These are phyloP conservation scores for Prunella strophiata DNA, from an alignment of 2,797 vertebrate species.

Conservation along the genomic window DNA sequence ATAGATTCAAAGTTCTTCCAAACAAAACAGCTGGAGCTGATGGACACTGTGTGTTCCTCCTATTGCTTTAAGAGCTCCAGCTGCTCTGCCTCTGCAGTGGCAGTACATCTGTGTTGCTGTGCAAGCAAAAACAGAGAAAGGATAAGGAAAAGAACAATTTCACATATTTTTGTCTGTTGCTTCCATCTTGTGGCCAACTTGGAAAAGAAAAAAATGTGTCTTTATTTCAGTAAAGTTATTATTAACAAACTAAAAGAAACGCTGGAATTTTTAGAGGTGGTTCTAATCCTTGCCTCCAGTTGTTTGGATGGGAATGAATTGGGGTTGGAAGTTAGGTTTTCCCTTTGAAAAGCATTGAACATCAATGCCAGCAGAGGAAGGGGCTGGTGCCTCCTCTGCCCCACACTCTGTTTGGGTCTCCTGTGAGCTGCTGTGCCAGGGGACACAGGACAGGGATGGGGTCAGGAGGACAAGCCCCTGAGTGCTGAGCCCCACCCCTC, in stretches of 20 bases:
- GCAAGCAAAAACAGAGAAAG: background rate
- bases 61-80: background rate
- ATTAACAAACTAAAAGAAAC: background rate
- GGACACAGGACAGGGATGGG: background rate
- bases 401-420: background rate
- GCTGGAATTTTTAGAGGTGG: background rate
- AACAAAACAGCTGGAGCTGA: background rate
- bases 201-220: background rate
- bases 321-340: background rate
- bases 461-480: background rate
- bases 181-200: conserved; percentile 77
- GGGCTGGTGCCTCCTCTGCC: background rate
- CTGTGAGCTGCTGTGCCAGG: rapidly evolving
- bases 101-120: background rate
- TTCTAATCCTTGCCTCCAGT: background rate
- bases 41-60: background rate
- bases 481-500: background rate
- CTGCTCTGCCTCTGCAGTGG: background rate
- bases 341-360: background rate
- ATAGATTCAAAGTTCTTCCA: background rate
- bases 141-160: background rate
- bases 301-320: background rate
- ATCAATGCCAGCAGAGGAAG: background rate
- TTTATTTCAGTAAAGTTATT: background rate
- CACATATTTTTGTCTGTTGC: conserved; percentile 68